Conservation (phyloP, 1,140 invertebrate genomes). For the Papilio dardanus region DNA sequence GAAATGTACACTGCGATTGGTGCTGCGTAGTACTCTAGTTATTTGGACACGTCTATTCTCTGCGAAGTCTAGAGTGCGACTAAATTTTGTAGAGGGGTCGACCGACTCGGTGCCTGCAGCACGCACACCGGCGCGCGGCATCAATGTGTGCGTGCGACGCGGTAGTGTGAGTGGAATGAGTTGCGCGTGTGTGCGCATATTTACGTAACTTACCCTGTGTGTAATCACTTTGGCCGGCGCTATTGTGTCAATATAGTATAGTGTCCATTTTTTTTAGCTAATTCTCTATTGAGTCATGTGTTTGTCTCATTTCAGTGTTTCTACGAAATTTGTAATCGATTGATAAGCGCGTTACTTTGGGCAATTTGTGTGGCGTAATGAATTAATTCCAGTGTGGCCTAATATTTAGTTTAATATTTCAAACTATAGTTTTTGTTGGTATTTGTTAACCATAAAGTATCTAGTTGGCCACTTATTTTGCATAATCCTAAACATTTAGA, state of each 20-base stretch:
- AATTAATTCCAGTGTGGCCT: slow-evolving; percentile 51
- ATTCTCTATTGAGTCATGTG: slow-evolving; percentile 79
- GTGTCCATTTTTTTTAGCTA: slow-evolving; percentile 77
- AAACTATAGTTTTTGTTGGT: slow-evolving; percentile 1
- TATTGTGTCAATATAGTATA: slow-evolving; percentile 76
- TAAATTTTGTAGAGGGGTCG: slow-evolving; percentile 80
- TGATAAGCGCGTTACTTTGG: slow-evolving; percentile 64
- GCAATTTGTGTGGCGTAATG: slow-evolving; percentile 62
- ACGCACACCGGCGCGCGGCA: slow-evolving; percentile 59
- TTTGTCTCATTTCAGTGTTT: slow-evolving; percentile 68
- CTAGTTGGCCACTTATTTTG: not conserved
- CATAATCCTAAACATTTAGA: not conserved
- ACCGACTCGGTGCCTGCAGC: slow-evolving; percentile 66
- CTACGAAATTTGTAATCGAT: slow-evolving; percentile 71
- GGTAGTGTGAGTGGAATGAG: slow-evolving; percentile 50
- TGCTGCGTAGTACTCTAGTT: slow-evolving; percentile 61
- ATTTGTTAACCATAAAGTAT: slow-evolving; percentile 11
- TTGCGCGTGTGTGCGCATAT: slow-evolving; percentile 50
- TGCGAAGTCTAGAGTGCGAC: slow-evolving; percentile 70
- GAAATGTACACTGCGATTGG: slow-evolving; percentile 75
- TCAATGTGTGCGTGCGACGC: slow-evolving; percentile 48
- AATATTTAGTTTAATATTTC: slow-evolving; percentile 35
- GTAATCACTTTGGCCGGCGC: slow-evolving; percentile 71
- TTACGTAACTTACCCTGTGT: slow-evolving; percentile 76
- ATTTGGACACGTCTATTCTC: slow-evolving; percentile 66